Evolutionary conservation across 1,140 invertebrate genomes (phyloP), one percentile per base, ranked within the genome.

Genomic region (Gyrodactylus bullatarudis): DNA sequence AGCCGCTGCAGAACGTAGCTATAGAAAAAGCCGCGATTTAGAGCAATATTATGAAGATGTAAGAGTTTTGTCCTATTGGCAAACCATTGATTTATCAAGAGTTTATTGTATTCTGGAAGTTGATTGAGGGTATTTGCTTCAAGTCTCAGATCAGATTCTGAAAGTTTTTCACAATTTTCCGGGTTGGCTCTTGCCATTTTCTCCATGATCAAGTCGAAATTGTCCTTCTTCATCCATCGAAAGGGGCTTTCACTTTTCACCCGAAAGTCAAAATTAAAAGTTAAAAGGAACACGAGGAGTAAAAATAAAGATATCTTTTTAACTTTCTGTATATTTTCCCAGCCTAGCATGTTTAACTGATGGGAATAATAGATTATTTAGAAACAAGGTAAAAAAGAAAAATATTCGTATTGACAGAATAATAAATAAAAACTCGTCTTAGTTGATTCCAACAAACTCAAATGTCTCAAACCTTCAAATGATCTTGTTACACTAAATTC

Each of bases 11-110:
- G 83, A 69, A 95, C 91, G 76, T 92, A 82, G 76, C 81, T 83
- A 86, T 88, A 95, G 79, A 89, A 96, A 79, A 93, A 95, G 0
- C 89, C 88, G 76, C 91, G 82, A 78, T 87, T 92, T 77, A 95
- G 81, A 20, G 91, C 93, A 85, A 95, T 88, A 79, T 95, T 96
- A 79, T 96, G 91, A 73, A 95, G 82, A 82, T 95, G 90, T 20
- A 95, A 80, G 74, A 97, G 79, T 20, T 87, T 87, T 0, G 91
- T 94, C 75, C 93, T 84, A 81, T 97, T 96, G 0, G 90, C 88
- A 78, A 92, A 93, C 1, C 95, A 86, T 0, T 91, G 90, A 81
- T 93, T 91, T 23, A 92, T 88, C 77, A 92, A 89, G 69, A 96
- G 85, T 78, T 91, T 88, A 80, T 95, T 93, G 75, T 94, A 89